Base-by-base conservation (phyloP, 2,797 vertebrate species). In the Melanotaenia boesemani region DNA sequence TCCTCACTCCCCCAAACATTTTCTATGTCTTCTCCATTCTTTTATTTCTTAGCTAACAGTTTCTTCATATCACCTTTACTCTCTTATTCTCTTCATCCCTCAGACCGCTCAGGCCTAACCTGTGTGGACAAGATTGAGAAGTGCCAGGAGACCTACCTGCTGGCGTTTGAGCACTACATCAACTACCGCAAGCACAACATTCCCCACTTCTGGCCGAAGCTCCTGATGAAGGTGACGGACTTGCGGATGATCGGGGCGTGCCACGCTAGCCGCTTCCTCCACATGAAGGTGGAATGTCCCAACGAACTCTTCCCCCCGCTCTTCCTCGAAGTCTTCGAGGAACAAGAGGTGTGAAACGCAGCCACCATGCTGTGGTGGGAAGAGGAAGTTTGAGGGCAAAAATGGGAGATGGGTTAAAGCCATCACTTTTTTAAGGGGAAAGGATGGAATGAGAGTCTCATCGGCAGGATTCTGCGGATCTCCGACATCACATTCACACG, bases 111-210 rank as follows among this genome's bases (percentile, higher is more conserved):
- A 0, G 96, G 96, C 87, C 95, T 98, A 91, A 96, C 96, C 82
- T 95, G 95, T 70, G 89, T 96, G 89, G 96, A 97, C 84, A 97
- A 97, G 93, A 98, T 98, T 39, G 97, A 98, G 93, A 96, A 97
- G 94, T 97, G 96, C 95, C 97, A 93, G 95, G 97, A 98, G 95
- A 95, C 95, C 0, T 98, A 97, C 93, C 95, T 98, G 94, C 95
- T 98, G 95, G 97, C 97, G 52, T 97, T 98, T 9, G 97, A 98
- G 94, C 97, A 98, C 95, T 98, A 98, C 93, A 97, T 98, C 93
- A 98, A 98, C 94, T 96, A 97, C 93, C 96, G 97, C 94, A 97
- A 98, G 96, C 97, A 98, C 96, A 96, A 96, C 96, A 96, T 98
- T 96, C 96, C 96, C 89, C 97, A 97, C 95, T 98, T 97, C 96